Base-by-base conservation (phyloP, 2,888 invertebrate genomes). In the Caenorhabditis virilis region DNA sequence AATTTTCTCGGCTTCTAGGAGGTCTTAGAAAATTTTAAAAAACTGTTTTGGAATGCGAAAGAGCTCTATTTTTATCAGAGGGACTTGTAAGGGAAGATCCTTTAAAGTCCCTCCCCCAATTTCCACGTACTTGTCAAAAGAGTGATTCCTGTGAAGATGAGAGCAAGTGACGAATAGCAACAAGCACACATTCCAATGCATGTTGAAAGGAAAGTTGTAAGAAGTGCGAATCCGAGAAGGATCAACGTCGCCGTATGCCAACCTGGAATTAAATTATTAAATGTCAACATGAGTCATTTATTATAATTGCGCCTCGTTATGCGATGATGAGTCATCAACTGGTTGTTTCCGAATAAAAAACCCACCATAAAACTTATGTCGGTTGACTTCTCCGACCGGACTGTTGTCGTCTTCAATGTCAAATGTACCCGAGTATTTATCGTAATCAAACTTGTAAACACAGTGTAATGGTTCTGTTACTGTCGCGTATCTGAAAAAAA, bases 381-480 rank as follows among this genome's bases (percentile, higher is more conserved):
- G 69, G 35, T 81, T 81, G 25, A 81, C 81, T 51, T 81, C 81
- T 46, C 81, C 81, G 36, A 81, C 81, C 6, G 81, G 81, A 57
- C 77, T 77, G 65, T 81, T 81, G 52, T 81, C 81, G 46, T 81
- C 81, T 57, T 81, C 81, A 35, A 82, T 46, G 43, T 82, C 79
- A 48, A 82, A 80, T 1, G 81, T 81, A 30, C 81, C 81, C 16
- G 81, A 81, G 59, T 81, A 81, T 58, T 81, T 81, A 57, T 81
- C 81, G 48, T 81, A 81, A 43, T 81, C 81, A 58, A 81, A 81
- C 50, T 81, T 81, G 73, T 81, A 81, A 38, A 81, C 81, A 46
- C 81, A 81, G 43, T 81, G 81, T 23, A 82, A 72, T 2, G 81
- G 81, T 47, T 81, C 81, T 2, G 76, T 69, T 7, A 82, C 64